Percentiles rank a stretch among this genome's conserved stretches.
phyloP scores from a whole-genome alignment of 2,797 vertebrate genomes.

The Sebastes nivosus region DNA sequence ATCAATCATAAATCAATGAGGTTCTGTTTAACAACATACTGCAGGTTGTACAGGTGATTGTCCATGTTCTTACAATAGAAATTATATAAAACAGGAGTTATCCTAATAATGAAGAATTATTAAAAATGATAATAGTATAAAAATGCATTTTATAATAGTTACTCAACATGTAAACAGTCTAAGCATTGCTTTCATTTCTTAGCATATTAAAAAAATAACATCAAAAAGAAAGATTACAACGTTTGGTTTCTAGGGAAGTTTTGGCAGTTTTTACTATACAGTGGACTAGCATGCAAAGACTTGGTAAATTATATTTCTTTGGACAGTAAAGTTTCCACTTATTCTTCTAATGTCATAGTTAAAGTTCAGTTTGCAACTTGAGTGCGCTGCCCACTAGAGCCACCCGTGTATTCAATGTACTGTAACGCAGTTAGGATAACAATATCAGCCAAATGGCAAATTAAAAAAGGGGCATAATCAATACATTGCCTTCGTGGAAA shows the following conservation, averaged over 20 bases:
- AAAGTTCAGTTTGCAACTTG: background rate
- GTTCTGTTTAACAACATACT: slow-evolving; percentile 1
- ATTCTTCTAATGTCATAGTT: background rate
- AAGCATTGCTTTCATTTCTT: slow-evolving; percentile 16
- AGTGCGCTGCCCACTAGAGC: background rate
- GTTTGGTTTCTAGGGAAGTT: background rate
- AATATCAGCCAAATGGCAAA: background rate
- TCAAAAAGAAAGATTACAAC: slow-evolving; percentile 18
- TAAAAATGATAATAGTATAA: slow-evolving; percentile 23
- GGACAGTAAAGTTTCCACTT: background rate
- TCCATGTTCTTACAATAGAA: slow-evolving; percentile 12
- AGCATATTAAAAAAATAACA: background rate
- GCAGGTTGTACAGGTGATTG: slow-evolving; percentile 30
- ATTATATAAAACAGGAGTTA: slow-evolving; percentile 5
- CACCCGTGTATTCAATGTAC: background rate
- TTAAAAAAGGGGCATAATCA: background rate
- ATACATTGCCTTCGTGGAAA: background rate
- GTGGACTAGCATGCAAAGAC: background rate
- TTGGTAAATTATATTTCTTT: slow-evolving; percentile 25
- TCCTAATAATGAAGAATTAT: slow-evolving; percentile 14
- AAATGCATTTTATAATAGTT: slow-evolving; percentile 40
- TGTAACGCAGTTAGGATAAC: background rate
- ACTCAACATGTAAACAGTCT: slow-evolving; percentile 35
- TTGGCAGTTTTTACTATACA: background rate
- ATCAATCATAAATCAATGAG: background rate